Evolutionary conservation across 2,888 invertebrate genomes (phyloP), one percentile per base, ranked within the genome.

Genomic region (Gerosis bhagava): DNA sequence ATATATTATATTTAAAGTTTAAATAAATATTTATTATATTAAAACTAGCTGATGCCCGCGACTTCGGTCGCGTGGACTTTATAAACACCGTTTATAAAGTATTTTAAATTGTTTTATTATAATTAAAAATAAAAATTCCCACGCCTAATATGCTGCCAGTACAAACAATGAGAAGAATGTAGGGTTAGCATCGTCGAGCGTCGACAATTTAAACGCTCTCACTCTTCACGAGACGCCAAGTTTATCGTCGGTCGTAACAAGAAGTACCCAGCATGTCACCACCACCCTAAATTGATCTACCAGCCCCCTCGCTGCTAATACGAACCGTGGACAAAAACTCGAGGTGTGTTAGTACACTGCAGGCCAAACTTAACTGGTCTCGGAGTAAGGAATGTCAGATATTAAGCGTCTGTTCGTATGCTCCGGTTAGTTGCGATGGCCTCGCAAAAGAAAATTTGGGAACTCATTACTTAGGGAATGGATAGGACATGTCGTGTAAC

Each of bases 191-290:
- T 67, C 74, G 69, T 60, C 58, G 61, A 76, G 69, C 76, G 81
- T 73, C 79, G 82, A 83, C 82, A 81, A 82, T 86, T 83, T 84
- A 83, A 84, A 77, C 78, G 79, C 73, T 80, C 77, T 76, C 66
- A 69, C 82, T 83, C 84, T 83, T 80, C 77, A 73, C 73, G 73
- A 72, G 73, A 73, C 80, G 72, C 76, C 68, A 81, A 86, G 73
- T 86, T 86, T 86, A 84, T 86, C 77, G 84, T 76, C 69, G 68
- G 65, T 77, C 79, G 81, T 84, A 83, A 84, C 84, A 77, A 75
- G 72, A 70, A 72, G 44, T 52, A 69, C 70, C 67, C 69, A 61
- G 66, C 67, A 69, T 67, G 65, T 61, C 53, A 54, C 65, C 55
- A 53, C 84, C 81, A 80, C 52, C 50, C 39, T 53, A 60, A 36